Conservation (phyloP, 2,888 invertebrate species). For the Latrodectus elegans region DNA sequence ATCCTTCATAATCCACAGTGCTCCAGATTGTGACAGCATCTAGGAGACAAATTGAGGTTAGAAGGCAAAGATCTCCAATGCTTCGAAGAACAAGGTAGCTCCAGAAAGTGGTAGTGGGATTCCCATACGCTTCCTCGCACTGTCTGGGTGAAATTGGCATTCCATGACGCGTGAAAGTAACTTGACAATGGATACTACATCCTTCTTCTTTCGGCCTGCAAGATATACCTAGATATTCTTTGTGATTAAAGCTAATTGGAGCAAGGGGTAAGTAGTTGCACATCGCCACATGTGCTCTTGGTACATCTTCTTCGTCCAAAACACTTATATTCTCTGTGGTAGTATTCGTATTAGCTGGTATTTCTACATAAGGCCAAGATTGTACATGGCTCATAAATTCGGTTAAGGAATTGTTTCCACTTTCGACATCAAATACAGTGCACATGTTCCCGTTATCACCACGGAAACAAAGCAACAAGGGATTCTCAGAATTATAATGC, state of each 20-base stretch:
- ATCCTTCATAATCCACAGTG: conserved; percentile 67
- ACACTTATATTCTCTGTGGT: neutral
- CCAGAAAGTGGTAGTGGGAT: conserved; percentile 83
- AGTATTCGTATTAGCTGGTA: conserved; percentile 16
- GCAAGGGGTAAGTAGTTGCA: conserved; percentile 68
- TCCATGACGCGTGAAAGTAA: conserved; percentile 45
- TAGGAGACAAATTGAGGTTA: conserved; percentile 78
- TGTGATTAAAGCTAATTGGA: conserved; percentile 66
- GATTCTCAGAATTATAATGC: conserved; percentile 56
- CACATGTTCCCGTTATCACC: conserved; percentile 60
- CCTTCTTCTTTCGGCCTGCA: conserved; percentile 67
- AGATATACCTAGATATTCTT: conserved; percentile 64
- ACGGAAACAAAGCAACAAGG: conserved; percentile 70
- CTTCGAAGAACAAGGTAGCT: conserved; percentile 81
- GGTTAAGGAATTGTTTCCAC: conserved; percentile 43
- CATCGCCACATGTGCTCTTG: conserved; percentile 57
- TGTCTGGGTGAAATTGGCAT: conserved; percentile 52
- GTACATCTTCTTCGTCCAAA: conserved; percentile 34
- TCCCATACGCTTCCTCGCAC: conserved; percentile 76
- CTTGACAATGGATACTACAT: conserved; percentile 65
- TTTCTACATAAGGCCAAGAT: conserved; percentile 69
- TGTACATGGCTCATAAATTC: conserved; percentile 70
- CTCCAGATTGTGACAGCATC: conserved; percentile 71
- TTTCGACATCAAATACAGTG: conserved; percentile 57
- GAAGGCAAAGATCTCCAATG: conserved; percentile 85